Base-by-base conservation (phyloP, 1,140 invertebrate genomes). In the Drosophila hydei region DNA sequence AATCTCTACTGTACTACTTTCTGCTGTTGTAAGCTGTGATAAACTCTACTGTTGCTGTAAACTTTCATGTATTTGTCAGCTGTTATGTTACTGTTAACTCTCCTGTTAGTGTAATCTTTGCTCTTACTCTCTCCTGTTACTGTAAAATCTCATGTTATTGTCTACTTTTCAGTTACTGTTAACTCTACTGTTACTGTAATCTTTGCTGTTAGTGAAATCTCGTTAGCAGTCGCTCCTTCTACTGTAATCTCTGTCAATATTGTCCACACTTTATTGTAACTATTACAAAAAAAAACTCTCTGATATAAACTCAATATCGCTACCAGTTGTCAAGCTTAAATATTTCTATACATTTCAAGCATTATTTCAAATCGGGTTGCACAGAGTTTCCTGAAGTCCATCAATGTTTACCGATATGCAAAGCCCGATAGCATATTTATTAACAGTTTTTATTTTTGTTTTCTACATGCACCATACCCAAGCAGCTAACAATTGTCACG, bases 401-500 rank as follows among this genome's bases (percentile, higher is more conserved):
- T 54, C n/a, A 19, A 50, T 27, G n/a, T 50, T 40, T 21, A 14
- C 16, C 14, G 3, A 19, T 7, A 14, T 7, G 7, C 8, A 50
- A 42, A 25, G 14, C 43, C 18, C 48, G 7, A 7, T 27, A 48
- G 43, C 51, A 42, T 21, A 48, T 48, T 65, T 65, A 33, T 64
- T 47, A 47, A 27, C 4, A 50, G 18, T 33, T 42, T 18, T 62
- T 9, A n/a, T 18, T 8, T 16, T 40, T 38, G 8, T 25, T 23
- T 38, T 11, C 8, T 14, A 51, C 48, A 18, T 62, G 48, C 38
- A 48, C 60, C 58, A 40, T 48, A 64, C 48, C 16, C 59, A 58
- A 71, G 56, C 51, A 65, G 50, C 62, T 52, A 52, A 72, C 54
- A 59, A 72, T 72, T 72, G 62, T 59, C 62, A 45, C 47, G 55